A percentile compares a stretch with the other conserved stretches of the same genome.
These are phyloP conservation scores for Geodia barretti DNA, from an alignment of 37 sponge, comb jelly and placozoan species.

Conservation along the genomic window DNA sequence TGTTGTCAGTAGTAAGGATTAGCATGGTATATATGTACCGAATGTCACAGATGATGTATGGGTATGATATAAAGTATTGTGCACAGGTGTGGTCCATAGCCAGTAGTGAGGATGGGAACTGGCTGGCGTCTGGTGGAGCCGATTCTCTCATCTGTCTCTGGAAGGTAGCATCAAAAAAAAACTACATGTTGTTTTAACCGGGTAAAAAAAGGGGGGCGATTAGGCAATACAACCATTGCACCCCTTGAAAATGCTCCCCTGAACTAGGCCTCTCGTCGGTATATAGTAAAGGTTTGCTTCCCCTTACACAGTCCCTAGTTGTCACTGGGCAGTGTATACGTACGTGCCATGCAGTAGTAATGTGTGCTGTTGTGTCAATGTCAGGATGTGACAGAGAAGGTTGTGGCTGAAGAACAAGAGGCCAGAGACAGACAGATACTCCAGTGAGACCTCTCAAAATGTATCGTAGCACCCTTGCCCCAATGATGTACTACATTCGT, in stretches of 20 bases:
- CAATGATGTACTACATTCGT: too few species aligned
- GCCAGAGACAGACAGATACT: constrained; percentile 51
- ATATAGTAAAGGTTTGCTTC: too few species aligned
- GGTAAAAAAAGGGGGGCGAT: too few species aligned
- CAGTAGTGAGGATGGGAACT: constrained; percentile 32
- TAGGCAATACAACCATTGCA: too few species aligned
- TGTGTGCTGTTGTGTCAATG: constrained; percentile 3
- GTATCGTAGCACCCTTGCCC: too few species aligned
- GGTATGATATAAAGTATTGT: background rate
- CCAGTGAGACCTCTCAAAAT: constrained; percentile 20
- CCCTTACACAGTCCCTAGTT: background rate
- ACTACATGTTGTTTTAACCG: too few species aligned
- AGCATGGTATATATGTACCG: background rate
- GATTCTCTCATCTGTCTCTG: constrained; percentile 87
- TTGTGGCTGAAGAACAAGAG: constrained; percentile 28
- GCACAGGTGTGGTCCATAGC: constrained; percentile 74
- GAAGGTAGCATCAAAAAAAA: constrained; percentile 80
- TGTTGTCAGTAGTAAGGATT: background rate
- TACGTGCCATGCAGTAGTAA: background rate
- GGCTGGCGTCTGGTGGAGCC: constrained; percentile 88
- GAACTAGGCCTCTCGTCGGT: background rate
- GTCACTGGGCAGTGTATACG: background rate
- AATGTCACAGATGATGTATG: background rate
- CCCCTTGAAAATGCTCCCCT: too few species aligned
- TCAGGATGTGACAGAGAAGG: constrained; percentile 72